Percentiles rank a stretch among this genome's conserved stretches.
phyloP scores from a whole-genome alignment of 2,113 vertebrate species.

The Thinocorus orbignyianus region DNA sequence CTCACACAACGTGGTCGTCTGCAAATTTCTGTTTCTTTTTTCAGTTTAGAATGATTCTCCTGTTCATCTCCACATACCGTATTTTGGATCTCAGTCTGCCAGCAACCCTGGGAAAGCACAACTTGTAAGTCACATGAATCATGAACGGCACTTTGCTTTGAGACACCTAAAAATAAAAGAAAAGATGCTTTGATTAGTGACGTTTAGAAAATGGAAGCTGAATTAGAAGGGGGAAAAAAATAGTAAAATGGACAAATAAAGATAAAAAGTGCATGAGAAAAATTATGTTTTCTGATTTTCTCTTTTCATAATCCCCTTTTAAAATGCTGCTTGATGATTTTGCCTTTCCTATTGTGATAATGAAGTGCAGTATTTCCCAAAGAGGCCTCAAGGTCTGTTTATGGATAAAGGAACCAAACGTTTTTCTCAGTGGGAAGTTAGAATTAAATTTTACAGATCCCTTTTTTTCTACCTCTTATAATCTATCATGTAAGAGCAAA shows the following conservation, averaged over 20 bases:
- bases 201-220: conserved; percentile 60
- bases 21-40: background rate
- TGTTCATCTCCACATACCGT: background rate
- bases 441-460: background rate
- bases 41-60: background rate
- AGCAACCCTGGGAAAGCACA: background rate
- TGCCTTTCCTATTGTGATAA: background rate
- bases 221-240: conserved; percentile 48
- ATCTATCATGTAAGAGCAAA: background rate
- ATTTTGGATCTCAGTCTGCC: background rate
- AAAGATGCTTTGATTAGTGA: conserved; percentile 65
- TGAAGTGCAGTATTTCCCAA: background rate
- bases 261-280: conserved; percentile 15
- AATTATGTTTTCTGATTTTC: background rate
- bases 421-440: background rate
- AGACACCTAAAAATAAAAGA: conserved; percentile 67
- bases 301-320: background rate
- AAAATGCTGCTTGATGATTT: background rate
- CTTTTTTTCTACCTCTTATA: background rate
- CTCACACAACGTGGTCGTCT: background rate
- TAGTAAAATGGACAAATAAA: conserved; percentile 56
- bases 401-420: background rate
- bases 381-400: background rate
- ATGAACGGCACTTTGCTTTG: background rate
- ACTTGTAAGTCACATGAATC: background rate